phyloP scores from a whole-genome alignment of 2,797 vertebrate species.

The Oryzias sinensis region DNA sequence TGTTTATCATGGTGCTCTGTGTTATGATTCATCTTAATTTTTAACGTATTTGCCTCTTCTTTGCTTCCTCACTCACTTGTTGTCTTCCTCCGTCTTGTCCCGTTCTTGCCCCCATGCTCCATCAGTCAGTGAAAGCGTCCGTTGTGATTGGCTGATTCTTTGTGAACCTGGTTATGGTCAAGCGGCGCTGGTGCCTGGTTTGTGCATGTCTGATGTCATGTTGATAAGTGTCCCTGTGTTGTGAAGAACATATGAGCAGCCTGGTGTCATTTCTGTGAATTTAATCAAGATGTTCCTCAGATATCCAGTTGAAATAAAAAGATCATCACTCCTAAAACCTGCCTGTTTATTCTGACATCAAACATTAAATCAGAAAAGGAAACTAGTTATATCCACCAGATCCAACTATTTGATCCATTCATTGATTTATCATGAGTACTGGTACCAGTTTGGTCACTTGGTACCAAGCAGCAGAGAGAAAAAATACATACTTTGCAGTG shows the following conservation, averaged over 20 bases:
- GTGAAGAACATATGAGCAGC: conserved; percentile 62
- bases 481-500: background rate
- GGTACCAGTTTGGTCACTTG: no score
- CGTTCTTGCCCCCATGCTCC: background rate
- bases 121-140: conserved; percentile 28
- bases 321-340: conserved; percentile 19
- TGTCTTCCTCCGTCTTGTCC: conserved; percentile 6
- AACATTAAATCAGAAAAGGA: background rate
- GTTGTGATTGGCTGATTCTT: conserved; percentile 50
- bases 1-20: conserved; percentile 67
- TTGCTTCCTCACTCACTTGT: conserved; percentile 8
- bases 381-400: no score
- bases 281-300: conserved; percentile 60
- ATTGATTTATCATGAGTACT: no score
- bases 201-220: conserved; percentile 71
- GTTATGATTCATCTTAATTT: conserved; percentile 60
- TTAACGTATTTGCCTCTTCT: conserved; percentile 55
- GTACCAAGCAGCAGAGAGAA: no score
- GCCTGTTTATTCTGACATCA: conserved; percentile 7
- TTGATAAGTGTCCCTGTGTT: conserved; percentile 63
- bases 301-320: conserved; percentile 66
- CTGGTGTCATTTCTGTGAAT: conserved; percentile 59
- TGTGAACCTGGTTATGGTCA: conserved; percentile 39
- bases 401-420: no score
- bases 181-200: conserved; percentile 40